Percentiles rank a stretch among this genome's conserved stretches.
Evolutionary conservation across 2,113 vertebrate genomes (phyloP).

Genomic region (Amphiprion ocellaris): DNA sequence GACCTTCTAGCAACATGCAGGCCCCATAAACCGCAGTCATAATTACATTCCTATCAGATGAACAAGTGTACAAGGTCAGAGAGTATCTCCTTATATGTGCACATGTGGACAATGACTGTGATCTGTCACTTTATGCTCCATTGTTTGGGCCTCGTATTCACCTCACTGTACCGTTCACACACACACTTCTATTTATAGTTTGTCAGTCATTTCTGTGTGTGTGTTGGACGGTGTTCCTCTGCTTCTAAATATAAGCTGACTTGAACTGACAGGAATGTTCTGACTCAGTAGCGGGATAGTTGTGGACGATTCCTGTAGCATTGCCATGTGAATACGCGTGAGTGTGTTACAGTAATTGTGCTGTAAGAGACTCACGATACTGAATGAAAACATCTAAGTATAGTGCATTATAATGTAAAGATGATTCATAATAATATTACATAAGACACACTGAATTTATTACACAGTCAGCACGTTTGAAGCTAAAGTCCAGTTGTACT

Average conservation of each 20-base stretch:
- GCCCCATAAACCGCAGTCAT: neutral
- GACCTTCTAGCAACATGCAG: neutral
- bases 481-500: slow-evolving; percentile 44
- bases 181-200: slow-evolving; percentile 20
- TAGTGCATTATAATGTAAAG: too few species aligned
- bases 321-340: slow-evolving; percentile 15
- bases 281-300: slow-evolving; percentile 47
- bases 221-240: neutral
- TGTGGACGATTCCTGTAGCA: slow-evolving; percentile 33
- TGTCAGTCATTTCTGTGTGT: slow-evolving; percentile 34
- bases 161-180: neutral
- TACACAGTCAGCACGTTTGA: slow-evolving; percentile 1
- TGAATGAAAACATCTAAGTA: neutral
- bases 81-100: neutral
- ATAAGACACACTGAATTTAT: neutral
- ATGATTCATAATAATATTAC: too few species aligned
- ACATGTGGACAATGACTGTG: neutral
- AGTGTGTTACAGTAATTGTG: neutral
- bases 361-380: too few species aligned
- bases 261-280: slow-evolving; percentile 73
- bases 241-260: slow-evolving; percentile 72
- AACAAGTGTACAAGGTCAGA: slow-evolving; percentile 27
- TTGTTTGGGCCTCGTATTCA: neutral
- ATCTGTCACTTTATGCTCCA: neutral
- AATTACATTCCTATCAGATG: slow-evolving; percentile 30